These are phyloP conservation scores for Oreotrochilus melanogaster DNA, from an alignment of 2,113 vertebrate species.

Conservation along the genomic window DNA sequence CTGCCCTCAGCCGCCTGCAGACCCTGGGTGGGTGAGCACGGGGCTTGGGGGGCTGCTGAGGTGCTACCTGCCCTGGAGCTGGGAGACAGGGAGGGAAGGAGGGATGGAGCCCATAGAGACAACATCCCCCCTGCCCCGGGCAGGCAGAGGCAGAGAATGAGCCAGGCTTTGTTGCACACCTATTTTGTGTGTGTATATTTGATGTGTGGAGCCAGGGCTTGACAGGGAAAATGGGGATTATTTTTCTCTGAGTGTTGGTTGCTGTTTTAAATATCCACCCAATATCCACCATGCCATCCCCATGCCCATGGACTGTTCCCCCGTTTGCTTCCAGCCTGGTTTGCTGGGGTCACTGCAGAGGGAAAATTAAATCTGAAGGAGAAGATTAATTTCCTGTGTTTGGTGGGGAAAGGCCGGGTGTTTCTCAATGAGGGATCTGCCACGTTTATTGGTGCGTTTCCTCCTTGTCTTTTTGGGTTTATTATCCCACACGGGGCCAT, in stretches of 20 bases:
- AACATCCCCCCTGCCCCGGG: accelerated
- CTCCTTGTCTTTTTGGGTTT: not conserved
- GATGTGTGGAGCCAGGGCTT: not conserved
- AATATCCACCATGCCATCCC: not conserved
- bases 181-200: not conserved
- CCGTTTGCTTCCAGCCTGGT: not conserved
- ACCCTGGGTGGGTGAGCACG: conserved; percentile 68
- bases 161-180: accelerated
- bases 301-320: not conserved
- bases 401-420: not conserved
- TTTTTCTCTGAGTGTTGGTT: not conserved
- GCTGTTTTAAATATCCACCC: not conserved
- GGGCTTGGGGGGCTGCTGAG: not conserved
- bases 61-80: not conserved
- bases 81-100: no score
- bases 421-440: not conserved
- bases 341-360: not conserved
- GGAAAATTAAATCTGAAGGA: not conserved
- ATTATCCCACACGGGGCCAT: conserved; percentile 27
- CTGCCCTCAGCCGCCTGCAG: conserved; percentile 72
- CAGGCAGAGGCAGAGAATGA: not conserved
- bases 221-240: not conserved
- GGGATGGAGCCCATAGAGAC: not conserved
- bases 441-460: not conserved
- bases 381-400: not conserved